Conservation (phyloP, 37 sponge, comb jelly and placozoan genomes). For the Cliona cf. orientalis region DNA sequence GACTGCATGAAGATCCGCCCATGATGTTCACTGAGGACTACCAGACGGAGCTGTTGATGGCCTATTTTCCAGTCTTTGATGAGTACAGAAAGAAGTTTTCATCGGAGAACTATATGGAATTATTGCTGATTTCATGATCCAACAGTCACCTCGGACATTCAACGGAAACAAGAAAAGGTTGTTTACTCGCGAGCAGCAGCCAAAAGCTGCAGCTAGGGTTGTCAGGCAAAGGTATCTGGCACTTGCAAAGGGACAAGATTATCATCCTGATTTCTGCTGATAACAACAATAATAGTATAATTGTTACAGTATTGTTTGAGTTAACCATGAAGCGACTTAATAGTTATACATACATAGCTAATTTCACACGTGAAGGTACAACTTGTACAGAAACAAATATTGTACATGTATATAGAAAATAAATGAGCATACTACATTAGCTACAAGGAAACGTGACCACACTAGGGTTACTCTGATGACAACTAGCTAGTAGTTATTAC, state of each 20-base stretch:
- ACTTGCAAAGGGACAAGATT: constrained; percentile 12
- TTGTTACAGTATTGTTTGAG: too few relatives aligned
- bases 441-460: too few relatives aligned
- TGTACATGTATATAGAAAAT: too few relatives aligned
- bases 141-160: constrained; percentile 9
- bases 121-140: constrained; percentile 71
- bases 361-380: too few relatives aligned
- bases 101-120: constrained; percentile 75
- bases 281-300: too few relatives aligned
- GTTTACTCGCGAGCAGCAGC: constrained; percentile 68
- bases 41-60: constrained; percentile 24
- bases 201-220: constrained; percentile 58
- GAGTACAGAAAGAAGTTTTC: constrained; percentile 56
- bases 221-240: constrained; percentile 53
- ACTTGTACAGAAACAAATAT: too few relatives aligned
- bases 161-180: constrained; percentile 70
- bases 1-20: constrained; percentile 66
- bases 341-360: too few relatives aligned
- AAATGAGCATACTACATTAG: too few relatives aligned
- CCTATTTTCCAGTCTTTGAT: constrained; percentile 39
- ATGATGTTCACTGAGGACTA: constrained; percentile 55
- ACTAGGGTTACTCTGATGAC: too few relatives aligned
- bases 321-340: too few relatives aligned
- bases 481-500: too few relatives aligned
- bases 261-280: too few relatives aligned